Percentiles rank a stretch among this genome's conserved stretches.
phyloP scores from a whole-genome alignment of 1,140 invertebrate species.

The Drepana arcuata region DNA sequence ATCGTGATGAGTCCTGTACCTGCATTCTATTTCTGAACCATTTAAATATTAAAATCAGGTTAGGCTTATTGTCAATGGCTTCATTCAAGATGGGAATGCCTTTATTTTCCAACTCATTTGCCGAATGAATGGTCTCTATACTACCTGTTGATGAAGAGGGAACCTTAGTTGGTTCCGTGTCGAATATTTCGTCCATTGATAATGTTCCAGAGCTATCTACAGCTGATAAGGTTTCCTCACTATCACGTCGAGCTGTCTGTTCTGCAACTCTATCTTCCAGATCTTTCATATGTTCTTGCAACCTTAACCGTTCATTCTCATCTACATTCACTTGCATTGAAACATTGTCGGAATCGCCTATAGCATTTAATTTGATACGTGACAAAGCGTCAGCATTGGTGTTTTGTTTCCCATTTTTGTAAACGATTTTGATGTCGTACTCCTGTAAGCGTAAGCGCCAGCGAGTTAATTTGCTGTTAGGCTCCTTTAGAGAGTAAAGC shows the following conservation, averaged over 20 bases:
- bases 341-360: conserved; percentile 5
- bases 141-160: no score
- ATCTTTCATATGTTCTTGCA: no score
- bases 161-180: no score
- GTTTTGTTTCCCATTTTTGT: conserved; percentile 48
- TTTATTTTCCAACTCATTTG: conserved; percentile 7
- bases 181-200: no score
- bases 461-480: conserved; percentile 26
- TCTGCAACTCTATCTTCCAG: no score
- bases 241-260: no score
- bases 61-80: conserved; percentile 25
- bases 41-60: conserved; percentile 5
- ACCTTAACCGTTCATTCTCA: no score
- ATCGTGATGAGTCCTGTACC: neutral
- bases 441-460: conserved; percentile 26
- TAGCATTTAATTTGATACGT: conserved; percentile 12
- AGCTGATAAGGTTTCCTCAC: no score
- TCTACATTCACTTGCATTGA: conserved; percentile 3
- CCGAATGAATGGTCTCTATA: conserved; percentile 14
- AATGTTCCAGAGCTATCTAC: no score
- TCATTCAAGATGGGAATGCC: conserved; percentile 20
- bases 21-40: neutral
- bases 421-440: conserved; percentile 43
- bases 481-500: conserved; percentile 37
- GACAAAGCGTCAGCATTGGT: conserved; percentile 34